These are phyloP conservation scores for Drosophila barbarae DNA, from an alignment of 2,888 invertebrate species.

Conservation along the genomic window DNA sequence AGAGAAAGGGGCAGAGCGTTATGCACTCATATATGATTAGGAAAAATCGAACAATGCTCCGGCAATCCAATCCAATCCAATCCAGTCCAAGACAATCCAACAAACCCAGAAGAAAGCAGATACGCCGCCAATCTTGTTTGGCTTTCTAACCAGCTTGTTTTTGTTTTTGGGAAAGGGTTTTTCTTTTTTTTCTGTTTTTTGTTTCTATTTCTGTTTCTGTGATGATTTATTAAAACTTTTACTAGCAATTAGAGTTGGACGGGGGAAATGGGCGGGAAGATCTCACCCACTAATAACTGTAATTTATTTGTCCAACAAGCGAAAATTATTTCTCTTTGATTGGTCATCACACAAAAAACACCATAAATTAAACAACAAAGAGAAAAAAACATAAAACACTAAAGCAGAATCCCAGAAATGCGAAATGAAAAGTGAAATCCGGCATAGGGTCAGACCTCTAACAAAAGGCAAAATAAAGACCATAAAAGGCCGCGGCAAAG, in stretches of 20 bases:
- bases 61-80: constrained; percentile 50
- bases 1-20: constrained; percentile 40
- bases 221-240: constrained; percentile 58
- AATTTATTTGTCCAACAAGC: constrained; percentile 51
- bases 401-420: constrained; percentile 35
- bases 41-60: constrained; percentile 70
- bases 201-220: constrained; percentile 40
- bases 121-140: constrained; percentile 36
- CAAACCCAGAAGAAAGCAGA: constrained; percentile 32
- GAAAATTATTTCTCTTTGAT: constrained; percentile 33
- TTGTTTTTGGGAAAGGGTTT: constrained; percentile 62
- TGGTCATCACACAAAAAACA: constrained; percentile 22
- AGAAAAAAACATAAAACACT: constrained; percentile 6
- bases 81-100: constrained; percentile 26
- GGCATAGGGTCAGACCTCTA: constrained; percentile 10
- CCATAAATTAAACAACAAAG: constrained; percentile 2
- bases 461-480: constrained; percentile 25
- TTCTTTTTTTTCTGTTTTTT: constrained; percentile 20
- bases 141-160: constrained; percentile 56
- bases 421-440: constrained; percentile 45
- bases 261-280: constrained; percentile 19
- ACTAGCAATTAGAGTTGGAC: constrained; percentile 39
- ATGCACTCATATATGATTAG: constrained; percentile 69
- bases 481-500: constrained; percentile 13
- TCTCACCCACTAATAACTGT: constrained; percentile 55